phyloP scores from a whole-genome alignment of 2,888 invertebrate species.

The Aphrophora alni region DNA sequence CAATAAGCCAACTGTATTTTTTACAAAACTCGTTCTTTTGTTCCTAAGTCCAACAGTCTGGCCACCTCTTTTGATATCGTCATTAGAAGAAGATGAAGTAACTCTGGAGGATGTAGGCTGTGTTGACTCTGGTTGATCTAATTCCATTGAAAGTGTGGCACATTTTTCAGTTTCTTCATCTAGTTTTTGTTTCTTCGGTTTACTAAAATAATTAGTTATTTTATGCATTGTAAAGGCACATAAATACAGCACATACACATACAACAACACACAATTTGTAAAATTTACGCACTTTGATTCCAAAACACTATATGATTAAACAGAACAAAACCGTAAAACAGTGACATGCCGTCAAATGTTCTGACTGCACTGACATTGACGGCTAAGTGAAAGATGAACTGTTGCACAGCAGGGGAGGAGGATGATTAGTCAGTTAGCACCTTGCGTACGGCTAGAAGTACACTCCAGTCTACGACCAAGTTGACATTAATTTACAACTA shows the following conservation, averaged over 20 bases:
- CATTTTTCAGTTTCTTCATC: not conserved
- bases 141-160: not conserved
- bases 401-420: no score
- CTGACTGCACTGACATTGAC: no score
- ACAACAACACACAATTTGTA: no score
- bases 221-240: conserved; percentile 2
- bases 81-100: conserved; percentile 18
- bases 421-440: no score
- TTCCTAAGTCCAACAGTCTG: conserved; percentile 9
- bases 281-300: not conserved
- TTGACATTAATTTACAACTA: no score
- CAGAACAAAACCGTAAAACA: no score
- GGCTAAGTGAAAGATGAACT: no score
- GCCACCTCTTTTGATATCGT: not conserved
- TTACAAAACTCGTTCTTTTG: conserved; percentile 23
- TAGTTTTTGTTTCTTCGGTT: not conserved
- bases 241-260: not conserved
- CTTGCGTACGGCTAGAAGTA: no score
- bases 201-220: no score
- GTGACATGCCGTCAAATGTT: no score
- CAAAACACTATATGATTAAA: no score
- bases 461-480: no score
- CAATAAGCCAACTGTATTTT: conserved; percentile 14
- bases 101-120: not conserved
- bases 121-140: not conserved